A percentile compares a stretch with the other conserved stretches of the same genome.
These are phyloP conservation scores for Epizoanthus ramosus DNA, from an alignment of 92 coral and sea anemone genomes.

Conservation along the genomic window DNA sequence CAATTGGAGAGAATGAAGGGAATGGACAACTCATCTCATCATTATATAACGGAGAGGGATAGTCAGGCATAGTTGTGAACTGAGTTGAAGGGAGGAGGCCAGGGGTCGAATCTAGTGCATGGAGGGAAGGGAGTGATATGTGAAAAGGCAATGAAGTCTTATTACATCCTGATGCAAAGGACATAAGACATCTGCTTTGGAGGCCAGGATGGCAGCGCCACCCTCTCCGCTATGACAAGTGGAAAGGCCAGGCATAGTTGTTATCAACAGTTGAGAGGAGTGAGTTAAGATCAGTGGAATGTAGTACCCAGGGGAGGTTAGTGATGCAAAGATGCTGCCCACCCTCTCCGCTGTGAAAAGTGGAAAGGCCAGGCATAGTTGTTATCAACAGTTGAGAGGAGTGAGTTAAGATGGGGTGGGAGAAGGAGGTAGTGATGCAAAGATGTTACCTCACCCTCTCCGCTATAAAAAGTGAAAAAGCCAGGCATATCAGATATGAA, in stretches of 20 bases:
- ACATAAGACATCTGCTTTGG: too few species aligned
- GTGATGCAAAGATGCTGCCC: too few species aligned
- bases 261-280: neutral
- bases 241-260: slow-evolving; percentile 25
- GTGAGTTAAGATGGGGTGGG: slow-evolving; percentile 17
- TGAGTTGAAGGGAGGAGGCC: neutral
- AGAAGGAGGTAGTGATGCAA: slow-evolving; percentile 39
- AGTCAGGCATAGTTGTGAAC: neutral
- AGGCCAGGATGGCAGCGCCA: too few species aligned
- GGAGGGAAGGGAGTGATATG: neutral
- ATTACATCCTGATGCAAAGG: too few species aligned
- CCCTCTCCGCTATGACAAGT: neutral
- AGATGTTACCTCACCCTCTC: neutral
- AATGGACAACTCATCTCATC: too few species aligned
- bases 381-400: slow-evolving; percentile 38
- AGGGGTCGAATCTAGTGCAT: neutral
- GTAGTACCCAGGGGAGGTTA: neutral
- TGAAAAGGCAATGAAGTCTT: too few species aligned
- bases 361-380: slow-evolving; percentile 29
- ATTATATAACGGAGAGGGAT: neutral
- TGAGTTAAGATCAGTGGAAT: neutral
- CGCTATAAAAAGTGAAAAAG: slow-evolving; percentile 22
- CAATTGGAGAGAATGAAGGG: neutral
- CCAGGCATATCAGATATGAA: neutral
- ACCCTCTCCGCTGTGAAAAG: slow-evolving; percentile 2